Conservation (phyloP, 2,888 invertebrate species). For the Embidobia sp. region DNA sequence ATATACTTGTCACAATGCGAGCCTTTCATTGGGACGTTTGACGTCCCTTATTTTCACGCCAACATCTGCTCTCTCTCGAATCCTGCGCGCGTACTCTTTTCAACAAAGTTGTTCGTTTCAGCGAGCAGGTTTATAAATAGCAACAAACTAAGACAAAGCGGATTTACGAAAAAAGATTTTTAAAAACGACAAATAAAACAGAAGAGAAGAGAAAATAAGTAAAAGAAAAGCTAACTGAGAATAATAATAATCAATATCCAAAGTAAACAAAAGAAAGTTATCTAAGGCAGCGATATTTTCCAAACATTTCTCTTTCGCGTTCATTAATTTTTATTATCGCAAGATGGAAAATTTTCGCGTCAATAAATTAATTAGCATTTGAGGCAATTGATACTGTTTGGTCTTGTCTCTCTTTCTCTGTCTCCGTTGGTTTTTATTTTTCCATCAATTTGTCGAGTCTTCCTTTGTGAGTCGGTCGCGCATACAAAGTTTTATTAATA, state of each 20-base stretch:
- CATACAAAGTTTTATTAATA: conserved; percentile 30
- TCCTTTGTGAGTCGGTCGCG: background rate
- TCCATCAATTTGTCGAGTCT: no score
- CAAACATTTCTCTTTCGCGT: conserved; percentile 11
- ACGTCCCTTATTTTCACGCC: conserved; percentile 43
- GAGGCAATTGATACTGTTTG: no score
- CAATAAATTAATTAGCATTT: conserved; percentile 35
- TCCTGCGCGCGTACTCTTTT: conserved; percentile 15
- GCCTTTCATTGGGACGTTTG: conserved; percentile 39
- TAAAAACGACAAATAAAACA: background rate
- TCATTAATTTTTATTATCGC: conserved; percentile 44
- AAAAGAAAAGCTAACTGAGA: conserved; percentile 4
- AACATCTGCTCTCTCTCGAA: conserved; percentile 34
- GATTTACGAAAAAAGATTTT: background rate
- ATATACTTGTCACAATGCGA: conserved; percentile 45
- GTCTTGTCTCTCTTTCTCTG: conserved; percentile 2
- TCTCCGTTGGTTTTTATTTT: background rate
- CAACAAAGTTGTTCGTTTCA: conserved; percentile 43
- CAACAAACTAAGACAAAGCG: conserved; percentile 27
- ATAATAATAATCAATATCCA: background rate
- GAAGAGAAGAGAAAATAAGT: background rate
- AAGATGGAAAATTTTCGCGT: conserved; percentile 47
- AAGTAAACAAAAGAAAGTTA: background rate
- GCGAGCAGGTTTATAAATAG: conserved; percentile 56
- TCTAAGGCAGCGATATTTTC: conserved; percentile 23